Conservation (phyloP, 1,140 invertebrate species). For the Drosophila simulans region DNA sequence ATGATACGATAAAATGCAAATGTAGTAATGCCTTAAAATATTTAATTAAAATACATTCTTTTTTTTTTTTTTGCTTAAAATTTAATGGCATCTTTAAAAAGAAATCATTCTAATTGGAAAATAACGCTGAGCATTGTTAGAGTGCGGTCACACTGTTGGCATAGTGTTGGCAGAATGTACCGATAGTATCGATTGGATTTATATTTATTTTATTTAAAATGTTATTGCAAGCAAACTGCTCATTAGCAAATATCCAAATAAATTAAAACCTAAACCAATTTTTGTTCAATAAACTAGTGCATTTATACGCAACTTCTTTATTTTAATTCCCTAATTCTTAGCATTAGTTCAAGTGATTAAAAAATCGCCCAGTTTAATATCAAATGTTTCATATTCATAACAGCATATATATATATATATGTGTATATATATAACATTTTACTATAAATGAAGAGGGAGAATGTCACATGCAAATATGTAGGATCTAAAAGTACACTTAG, state of each 20-base stretch:
- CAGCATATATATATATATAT: slow-evolving; percentile 12
- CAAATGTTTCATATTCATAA: slow-evolving; percentile 32
- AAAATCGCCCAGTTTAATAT: slow-evolving; percentile 24
- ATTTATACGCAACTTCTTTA: neutral
- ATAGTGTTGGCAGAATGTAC: too few species aligned
- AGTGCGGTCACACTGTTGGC: neutral
- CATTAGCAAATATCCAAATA: neutral
- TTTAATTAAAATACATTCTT: too few species aligned
- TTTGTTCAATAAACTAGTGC: too few species aligned
- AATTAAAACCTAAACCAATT: too few species aligned
- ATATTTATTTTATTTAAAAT: too few species aligned
- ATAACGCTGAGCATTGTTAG: neutral
- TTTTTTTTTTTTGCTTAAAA: neutral
- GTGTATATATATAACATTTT: slow-evolving; percentile 31
- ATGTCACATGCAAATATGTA: slow-evolving; percentile 1
- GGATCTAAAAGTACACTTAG: slow-evolving; percentile 18
- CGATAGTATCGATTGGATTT: too few species aligned
- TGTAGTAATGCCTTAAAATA: too few species aligned
- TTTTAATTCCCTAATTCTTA: neutral
- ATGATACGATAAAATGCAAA: neutral
- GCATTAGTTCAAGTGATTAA: slow-evolving; percentile 1
- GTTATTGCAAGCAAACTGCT: too few species aligned
- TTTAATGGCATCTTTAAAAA: neutral
- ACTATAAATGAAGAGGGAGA: slow-evolving; percentile 31
- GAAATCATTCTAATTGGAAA: too few species aligned